Percentiles rank a stretch among this genome's conserved stretches.
phyloP scores from a whole-genome alignment of 2,113 vertebrate genomes.

The Seriola rivoliana region DNA sequence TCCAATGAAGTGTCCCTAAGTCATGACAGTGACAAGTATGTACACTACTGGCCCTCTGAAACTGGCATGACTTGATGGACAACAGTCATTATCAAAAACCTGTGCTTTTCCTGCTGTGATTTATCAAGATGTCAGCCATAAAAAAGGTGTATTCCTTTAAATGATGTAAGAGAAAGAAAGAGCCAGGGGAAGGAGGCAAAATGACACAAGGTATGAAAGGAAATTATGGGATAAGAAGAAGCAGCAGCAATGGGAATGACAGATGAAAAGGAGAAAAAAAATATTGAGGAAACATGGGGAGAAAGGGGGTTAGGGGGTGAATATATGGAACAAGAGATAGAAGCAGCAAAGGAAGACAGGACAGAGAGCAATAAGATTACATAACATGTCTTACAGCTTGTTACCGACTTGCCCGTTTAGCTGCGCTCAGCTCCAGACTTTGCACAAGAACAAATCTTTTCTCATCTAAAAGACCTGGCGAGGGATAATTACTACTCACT shows the following conservation, averaged over 20 bases:
- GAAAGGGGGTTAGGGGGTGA: background rate
- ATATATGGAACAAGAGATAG: background rate
- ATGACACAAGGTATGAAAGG: background rate
- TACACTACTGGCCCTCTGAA: background rate
- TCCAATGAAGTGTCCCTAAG: too few species aligned
- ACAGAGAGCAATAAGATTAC: background rate
- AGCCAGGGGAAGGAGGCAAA: background rate
- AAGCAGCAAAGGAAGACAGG: background rate
- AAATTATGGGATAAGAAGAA: background rate
- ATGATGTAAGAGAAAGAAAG: constrained; percentile 2
- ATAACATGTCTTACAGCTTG: background rate
- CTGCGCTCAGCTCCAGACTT: background rate
- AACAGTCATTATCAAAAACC: background rate
- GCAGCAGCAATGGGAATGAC: background rate
- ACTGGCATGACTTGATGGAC: background rate
- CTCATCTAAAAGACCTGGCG: background rate
- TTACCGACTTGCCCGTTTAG: background rate
- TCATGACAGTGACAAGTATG: too few species aligned
- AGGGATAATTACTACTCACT: constrained; percentile 40
- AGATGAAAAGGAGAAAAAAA: background rate
- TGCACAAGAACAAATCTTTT: constrained; percentile 3
- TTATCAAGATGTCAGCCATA: background rate
- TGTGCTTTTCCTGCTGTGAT: background rate
- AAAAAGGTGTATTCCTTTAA: background rate
- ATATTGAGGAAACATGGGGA: background rate